Evolutionary conservation across 2,113 vertebrate species (phyloP).

Genomic region (Pomatostomus ruficeps): DNA sequence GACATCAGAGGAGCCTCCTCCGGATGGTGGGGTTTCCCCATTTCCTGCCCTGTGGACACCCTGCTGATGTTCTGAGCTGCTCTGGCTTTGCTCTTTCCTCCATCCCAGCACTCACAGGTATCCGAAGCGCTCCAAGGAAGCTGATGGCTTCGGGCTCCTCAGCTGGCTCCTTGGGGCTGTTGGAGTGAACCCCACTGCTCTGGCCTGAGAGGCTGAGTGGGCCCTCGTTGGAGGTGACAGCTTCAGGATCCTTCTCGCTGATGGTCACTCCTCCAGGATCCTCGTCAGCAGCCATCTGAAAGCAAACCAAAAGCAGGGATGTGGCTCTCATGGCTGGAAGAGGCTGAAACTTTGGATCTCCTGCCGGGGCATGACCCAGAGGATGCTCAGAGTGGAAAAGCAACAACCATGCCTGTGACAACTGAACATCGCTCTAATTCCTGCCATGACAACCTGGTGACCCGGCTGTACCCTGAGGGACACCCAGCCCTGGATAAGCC

Average conservation of each 20-base stretch:
- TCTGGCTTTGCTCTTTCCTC: neutral
- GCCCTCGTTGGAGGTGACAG: neutral
- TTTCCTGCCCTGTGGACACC: neutral
- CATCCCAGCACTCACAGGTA: constrained; percentile 80
- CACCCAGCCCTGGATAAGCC: neutral
- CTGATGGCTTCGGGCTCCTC: constrained; percentile 83
- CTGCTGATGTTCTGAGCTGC: neutral
- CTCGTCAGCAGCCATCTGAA: constrained; percentile 48
- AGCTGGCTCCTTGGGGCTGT: neutral
- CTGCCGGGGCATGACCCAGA: fast-evolving
- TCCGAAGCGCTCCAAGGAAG: constrained; percentile 85
- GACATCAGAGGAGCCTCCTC: neutral
- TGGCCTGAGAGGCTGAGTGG: constrained; percentile 21
- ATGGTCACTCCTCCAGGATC: constrained; percentile 19
- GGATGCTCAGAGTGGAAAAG: neutral
- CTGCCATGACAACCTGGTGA: fast-evolving
- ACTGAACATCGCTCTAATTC: neutral
- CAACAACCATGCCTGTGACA: neutral
- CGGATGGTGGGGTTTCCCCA: fast-evolving
- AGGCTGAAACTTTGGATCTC: neutral
- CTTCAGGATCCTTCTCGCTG: constrained; percentile 53
- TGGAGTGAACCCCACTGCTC: neutral
- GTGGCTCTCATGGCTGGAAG: neutral
- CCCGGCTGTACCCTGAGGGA: fast-evolving
- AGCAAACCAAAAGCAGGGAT: neutral